These are phyloP conservation scores for Sepioteuthis lessoniana DNA, from an alignment of 2,888 invertebrate genomes.

Conservation along the genomic window DNA sequence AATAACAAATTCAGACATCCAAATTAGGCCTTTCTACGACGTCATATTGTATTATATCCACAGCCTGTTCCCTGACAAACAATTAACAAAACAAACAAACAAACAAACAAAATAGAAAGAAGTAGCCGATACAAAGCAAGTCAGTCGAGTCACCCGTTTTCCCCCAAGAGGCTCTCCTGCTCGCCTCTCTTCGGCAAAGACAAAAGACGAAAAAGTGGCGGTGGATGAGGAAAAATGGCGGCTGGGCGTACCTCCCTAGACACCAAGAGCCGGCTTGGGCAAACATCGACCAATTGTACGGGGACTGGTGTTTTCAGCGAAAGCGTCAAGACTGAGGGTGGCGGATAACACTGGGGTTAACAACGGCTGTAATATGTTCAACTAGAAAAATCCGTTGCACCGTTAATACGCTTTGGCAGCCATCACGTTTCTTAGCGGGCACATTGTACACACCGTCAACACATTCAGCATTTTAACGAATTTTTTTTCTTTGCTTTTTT, in stretches of 20 bases:
- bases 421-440: neutral
- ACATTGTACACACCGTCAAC: too few relatives aligned
- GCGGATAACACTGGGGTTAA: neutral
- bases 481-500: too few relatives aligned
- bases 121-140: neutral
- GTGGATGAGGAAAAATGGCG: neutral
- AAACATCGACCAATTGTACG: neutral
- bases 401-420: neutral
- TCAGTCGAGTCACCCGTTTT: neutral
- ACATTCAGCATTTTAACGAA: too few relatives aligned
- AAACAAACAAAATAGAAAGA: neutral
- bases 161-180: neutral
- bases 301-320: neutral
- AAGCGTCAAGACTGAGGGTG: neutral
- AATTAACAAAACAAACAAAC: neutral
- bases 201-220: neutral
- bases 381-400: neutral
- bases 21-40: neutral
- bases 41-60: neutral
- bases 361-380: slow-evolving; percentile 2
- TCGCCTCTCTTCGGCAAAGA: neutral
- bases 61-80: neutral
- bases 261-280: neutral
- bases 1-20: neutral
- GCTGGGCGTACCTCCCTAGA: neutral